Base-by-base conservation (phyloP, 2,797 vertebrate species). In the Potorous gilbertii region DNA sequence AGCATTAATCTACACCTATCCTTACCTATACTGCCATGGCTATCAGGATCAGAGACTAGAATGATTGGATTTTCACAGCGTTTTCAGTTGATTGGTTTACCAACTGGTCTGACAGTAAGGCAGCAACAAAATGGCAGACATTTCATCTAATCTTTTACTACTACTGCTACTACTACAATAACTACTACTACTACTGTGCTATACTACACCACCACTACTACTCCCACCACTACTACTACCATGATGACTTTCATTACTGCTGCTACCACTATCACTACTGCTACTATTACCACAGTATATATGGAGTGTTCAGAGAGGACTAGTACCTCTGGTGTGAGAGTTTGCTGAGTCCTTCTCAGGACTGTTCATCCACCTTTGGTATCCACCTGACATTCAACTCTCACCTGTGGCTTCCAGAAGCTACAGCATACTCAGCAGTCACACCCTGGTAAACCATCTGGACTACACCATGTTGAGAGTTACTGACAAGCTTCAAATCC, bases 81-180 rank as follows among this genome's bases (percentile, higher is more conserved):
- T 50, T 55, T n/a, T 74, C 13, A 59, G 81, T 50, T 29, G 94
- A 91, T 93, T 93, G 92, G 91, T 93, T 92, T 27, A 50, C 52
- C 91, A 56, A 89, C 18, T 18, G 14, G 31, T 28, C 62, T 93
- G 94, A 89, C 56, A 55, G n/a, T 92, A 52, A 4, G 89, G 34
- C 34, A 92, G 34, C n/a, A 34, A n/a, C 1, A 74, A 24, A 34
- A 40, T 90, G 56, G 46, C 34, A 90, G 92, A 90, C 16, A 50
- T 62, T 34, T 50, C 54, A 81, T 56, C 54, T 46, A 5, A 11
- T 57, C 46, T 93, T 27, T 55, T 16, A 66, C 62, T n/a, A n/a
- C 54, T 91, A 59, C 92, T 16, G 74, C 46, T 56, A n/a, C 1
- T 40, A 40, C 16, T 3, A 74, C 1, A 2, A n/a, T 16, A 9